These are phyloP conservation scores for Euphonia xanthogaster DNA, from an alignment of 2,797 vertebrate species.

Conservation along the genomic window DNA sequence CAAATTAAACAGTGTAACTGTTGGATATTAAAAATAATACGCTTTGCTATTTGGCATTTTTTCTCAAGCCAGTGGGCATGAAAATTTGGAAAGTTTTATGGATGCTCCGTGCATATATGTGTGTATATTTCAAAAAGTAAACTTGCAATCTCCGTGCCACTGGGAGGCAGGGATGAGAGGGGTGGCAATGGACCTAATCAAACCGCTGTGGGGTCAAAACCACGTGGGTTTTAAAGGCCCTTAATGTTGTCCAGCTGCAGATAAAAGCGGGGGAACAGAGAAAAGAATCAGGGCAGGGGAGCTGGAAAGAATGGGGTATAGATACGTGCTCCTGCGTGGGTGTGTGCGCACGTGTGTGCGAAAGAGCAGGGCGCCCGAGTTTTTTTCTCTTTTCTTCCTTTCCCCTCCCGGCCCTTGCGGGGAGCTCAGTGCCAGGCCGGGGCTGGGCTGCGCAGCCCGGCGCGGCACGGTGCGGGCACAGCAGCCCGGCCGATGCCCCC, in stretches of 20 bases:
- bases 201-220: constrained; percentile 67
- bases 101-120: neutral
- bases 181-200: constrained; percentile 65
- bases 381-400: neutral
- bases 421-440: neutral
- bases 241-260: constrained; percentile 90
- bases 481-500: too few relatives aligned
- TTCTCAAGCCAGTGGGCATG: neutral
- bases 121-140: constrained; percentile 63
- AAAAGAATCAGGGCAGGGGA: constrained; percentile 45
- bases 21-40: constrained; percentile 22
- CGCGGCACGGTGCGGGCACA: too few relatives aligned
- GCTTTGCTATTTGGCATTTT: neutral
- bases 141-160: constrained; percentile 55
- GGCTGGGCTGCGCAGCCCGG: too few relatives aligned
- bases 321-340: neutral
- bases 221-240: constrained; percentile 76
- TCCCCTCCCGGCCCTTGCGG: neutral
- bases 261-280: constrained; percentile 18
- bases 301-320: constrained; percentile 61
- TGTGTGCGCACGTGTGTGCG: constrained; percentile 27
- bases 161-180: constrained; percentile 2
- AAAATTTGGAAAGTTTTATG: neutral
- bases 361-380: constrained; percentile 57
- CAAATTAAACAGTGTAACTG: neutral